phyloP scores from a whole-genome alignment of 2,113 vertebrate species.

The Callopanchax toddi region DNA sequence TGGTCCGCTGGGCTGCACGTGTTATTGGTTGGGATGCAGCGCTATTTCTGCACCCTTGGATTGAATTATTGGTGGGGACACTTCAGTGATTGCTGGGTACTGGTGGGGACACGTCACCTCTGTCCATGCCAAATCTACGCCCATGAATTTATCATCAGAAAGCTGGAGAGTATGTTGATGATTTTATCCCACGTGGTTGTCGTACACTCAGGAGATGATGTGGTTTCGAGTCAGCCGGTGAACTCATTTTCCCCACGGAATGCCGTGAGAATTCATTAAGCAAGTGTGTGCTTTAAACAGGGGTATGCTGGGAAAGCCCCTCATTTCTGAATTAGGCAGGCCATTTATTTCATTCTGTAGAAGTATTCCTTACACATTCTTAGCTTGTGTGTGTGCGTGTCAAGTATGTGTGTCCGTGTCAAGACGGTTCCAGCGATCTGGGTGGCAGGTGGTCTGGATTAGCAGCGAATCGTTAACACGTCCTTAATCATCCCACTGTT shows the following conservation, averaged over 20 bases:
- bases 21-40: too few relatives aligned
- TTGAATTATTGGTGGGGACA: too few relatives aligned
- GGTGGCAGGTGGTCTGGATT: constrained; percentile 73
- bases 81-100: too few relatives aligned
- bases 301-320: constrained; percentile 29
- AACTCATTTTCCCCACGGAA: constrained; percentile 35
- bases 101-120: too few relatives aligned
- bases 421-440: constrained; percentile 17
- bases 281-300: constrained; percentile 45
- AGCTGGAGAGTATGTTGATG: neutral
- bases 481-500: constrained; percentile 76
- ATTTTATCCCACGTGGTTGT: constrained; percentile 3
- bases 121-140: too few relatives aligned
- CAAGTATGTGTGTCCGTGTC: constrained; percentile 23
- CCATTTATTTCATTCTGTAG: constrained; percentile 25
- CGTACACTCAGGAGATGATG: constrained; percentile 29
- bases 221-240: constrained; percentile 34
- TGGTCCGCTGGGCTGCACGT: too few relatives aligned
- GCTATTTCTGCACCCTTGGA: too few relatives aligned
- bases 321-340: constrained; percentile 30
- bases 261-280: constrained; percentile 20
- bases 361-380: constrained; percentile 19
- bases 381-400: neutral
- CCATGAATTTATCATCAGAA: neutral
- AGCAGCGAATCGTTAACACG: constrained; percentile 69